Evolutionary conservation across 2,888 invertebrate species (phyloP).

Genomic region (Gari tellinella): DNA sequence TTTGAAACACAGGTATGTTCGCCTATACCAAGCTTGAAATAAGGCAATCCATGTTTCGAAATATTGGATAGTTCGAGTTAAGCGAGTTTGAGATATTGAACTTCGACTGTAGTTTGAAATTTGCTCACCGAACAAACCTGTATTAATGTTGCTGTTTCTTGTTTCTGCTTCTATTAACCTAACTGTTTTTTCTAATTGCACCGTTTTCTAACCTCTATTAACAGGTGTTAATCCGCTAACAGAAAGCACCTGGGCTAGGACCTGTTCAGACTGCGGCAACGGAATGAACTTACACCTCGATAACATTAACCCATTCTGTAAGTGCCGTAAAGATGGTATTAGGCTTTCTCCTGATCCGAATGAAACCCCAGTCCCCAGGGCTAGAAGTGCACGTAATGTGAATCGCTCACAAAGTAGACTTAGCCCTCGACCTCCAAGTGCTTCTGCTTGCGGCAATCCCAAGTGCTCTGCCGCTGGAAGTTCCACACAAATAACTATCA

Average conservation of each 20-base stretch:
- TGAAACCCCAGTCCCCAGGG: slow-evolving; percentile 26
- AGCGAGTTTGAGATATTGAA: too few relatives aligned
- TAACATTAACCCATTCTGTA: slow-evolving; percentile 74
- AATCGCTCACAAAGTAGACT: slow-evolving; percentile 56
- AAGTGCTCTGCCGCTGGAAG: not conserved
- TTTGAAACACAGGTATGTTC: too few relatives aligned
- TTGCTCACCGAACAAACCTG: too few relatives aligned
- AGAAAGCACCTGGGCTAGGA: slow-evolving; percentile 70
- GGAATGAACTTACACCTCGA: slow-evolving; percentile 77
- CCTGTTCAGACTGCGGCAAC: slow-evolving; percentile 76
- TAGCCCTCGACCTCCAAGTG: slow-evolving; percentile 62
- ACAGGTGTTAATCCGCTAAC: slow-evolving; percentile 73
- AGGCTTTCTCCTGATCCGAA: slow-evolving; percentile 52
- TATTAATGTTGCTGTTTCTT: too few relatives aligned
- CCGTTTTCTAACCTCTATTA: slow-evolving; percentile 61
- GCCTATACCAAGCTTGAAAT: too few relatives aligned
- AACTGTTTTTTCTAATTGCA: too few relatives aligned
- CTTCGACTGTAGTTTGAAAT: too few relatives aligned
- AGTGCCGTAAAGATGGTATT: slow-evolving; percentile 76
- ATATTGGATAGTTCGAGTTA: too few relatives aligned
- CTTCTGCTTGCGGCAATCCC: slow-evolving; percentile 36
- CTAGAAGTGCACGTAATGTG: slow-evolving; percentile 56
- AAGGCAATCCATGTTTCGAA: too few relatives aligned
- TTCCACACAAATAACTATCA: slow-evolving; percentile 12
- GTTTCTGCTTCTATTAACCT: too few relatives aligned